Base-by-base conservation (phyloP, 2,888 invertebrate genomes). In the Gandaritis pyraliata region DNA sequence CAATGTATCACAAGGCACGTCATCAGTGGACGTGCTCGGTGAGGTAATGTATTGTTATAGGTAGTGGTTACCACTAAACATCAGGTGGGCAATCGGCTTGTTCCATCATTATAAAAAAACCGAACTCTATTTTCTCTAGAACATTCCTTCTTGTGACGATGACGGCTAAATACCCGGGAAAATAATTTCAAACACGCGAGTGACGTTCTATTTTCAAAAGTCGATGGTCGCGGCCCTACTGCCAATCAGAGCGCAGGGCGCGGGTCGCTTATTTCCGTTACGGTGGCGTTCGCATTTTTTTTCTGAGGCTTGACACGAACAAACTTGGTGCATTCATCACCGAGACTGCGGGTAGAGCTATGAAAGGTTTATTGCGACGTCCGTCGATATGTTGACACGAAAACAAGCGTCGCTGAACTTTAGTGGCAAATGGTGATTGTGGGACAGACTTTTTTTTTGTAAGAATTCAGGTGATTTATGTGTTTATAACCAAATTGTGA, bases 251-350 rank as follows among this genome's bases (percentile, higher is more conserved):
- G 81, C 77, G 75, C 70, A 71, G 80, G 80, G 81, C 78, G 80
- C 76, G 78, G 75, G 75, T 76, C 76, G 78, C 80, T 81, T 84
- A 86, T 84, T 87, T 86, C 86, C 84, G 83, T 77, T 76, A 72
- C 80, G 80, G 74, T 74, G 72, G 73, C 72, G 75, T 69, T 72
- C 72, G 75, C 78, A 79, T 82, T 82, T 83, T 87, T 87, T 86
- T 82, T 73, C 69, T 68, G 77, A 74, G 78, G 75, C 82, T 78
- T 82, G 89, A 88, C 89, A 79, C 75, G 80, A 81, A 90, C 87
- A 83, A 88, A 89, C 87, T 87, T 80, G 82, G 80, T 80, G 84
- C 87, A 90, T 90, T 83, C 87, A 88, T 90, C 90, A 90, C 85
- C 65, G 69, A 67, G 75, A 68, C 70, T 65, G 61, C 60, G 64